Evolutionary conservation across 37 sponge, comb jelly and placozoan species (phyloP).

Genomic region (Chondrosia reniformis): DNA sequence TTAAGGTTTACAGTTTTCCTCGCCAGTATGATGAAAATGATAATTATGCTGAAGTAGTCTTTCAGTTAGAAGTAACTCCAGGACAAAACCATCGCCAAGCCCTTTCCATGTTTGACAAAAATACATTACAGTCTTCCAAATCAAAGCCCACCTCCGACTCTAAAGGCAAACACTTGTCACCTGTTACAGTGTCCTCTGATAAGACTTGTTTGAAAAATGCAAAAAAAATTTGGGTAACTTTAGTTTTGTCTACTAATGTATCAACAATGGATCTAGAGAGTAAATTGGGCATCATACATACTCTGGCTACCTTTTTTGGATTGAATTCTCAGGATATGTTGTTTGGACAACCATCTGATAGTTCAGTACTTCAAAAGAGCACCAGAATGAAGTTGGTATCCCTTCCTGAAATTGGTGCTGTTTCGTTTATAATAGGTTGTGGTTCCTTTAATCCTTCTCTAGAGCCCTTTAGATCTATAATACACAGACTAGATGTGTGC

Average conservation of each 20-base stretch:
- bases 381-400: not conserved
- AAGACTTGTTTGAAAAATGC: not conserved
- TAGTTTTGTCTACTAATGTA: not conserved
- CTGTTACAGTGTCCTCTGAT: too few species aligned
- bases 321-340: not conserved
- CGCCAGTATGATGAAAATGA: not conserved
- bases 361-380: not conserved
- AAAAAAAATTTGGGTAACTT: not conserved
- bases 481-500: not conserved
- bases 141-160: too few species aligned
- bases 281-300: not conserved
- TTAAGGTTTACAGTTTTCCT: not conserved
- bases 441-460: not conserved
- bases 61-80: not conserved
- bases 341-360: not conserved
- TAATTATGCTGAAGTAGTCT: not conserved
- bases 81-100: not conserved
- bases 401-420: too few species aligned
- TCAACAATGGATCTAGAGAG: not conserved
- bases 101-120: constrained; percentile 2
- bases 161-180: too few species aligned
- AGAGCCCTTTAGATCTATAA: not conserved
- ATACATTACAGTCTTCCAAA: not conserved
- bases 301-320: not conserved
- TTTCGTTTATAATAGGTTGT: not conserved